Percentiles rank a stretch among this genome's conserved stretches.
These are phyloP conservation scores for Cynopterus sphinx DNA, from an alignment of 2,797 vertebrate genomes.

Conservation along the genomic window DNA sequence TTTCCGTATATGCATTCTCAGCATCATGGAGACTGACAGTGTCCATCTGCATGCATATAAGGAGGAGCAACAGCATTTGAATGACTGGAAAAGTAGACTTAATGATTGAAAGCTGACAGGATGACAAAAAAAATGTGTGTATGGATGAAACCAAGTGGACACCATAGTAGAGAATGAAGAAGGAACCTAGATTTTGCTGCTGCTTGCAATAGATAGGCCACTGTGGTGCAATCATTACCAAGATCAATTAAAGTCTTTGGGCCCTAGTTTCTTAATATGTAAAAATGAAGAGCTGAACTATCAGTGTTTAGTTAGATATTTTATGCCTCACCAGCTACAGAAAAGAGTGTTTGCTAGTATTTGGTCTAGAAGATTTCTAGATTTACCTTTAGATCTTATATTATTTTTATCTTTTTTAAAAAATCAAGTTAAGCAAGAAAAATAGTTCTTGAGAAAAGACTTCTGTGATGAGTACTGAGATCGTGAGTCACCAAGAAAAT, in stretches of 20 bases:
- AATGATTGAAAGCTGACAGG: background rate
- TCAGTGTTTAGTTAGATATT: background rate
- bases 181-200: background rate
- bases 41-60: background rate
- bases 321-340: background rate
- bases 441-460: background rate
- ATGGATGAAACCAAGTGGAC: background rate
- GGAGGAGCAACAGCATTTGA: background rate
- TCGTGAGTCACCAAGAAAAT: background rate
- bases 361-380: background rate
- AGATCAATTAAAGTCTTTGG: background rate
- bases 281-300: background rate
- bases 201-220: background rate
- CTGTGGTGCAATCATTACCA: background rate
- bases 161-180: background rate
- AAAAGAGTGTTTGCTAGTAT: background rate
- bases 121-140: background rate
- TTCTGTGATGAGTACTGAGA: background rate
- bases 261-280: background rate
- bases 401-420: background rate
- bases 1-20: background rate
- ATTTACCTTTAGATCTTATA: background rate
- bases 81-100: background rate
- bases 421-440: constrained; percentile 1
- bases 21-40: background rate